Evolutionary conservation across 2,113 vertebrate genomes (phyloP).

Genomic region (Heterotilapia buettikoferi): DNA sequence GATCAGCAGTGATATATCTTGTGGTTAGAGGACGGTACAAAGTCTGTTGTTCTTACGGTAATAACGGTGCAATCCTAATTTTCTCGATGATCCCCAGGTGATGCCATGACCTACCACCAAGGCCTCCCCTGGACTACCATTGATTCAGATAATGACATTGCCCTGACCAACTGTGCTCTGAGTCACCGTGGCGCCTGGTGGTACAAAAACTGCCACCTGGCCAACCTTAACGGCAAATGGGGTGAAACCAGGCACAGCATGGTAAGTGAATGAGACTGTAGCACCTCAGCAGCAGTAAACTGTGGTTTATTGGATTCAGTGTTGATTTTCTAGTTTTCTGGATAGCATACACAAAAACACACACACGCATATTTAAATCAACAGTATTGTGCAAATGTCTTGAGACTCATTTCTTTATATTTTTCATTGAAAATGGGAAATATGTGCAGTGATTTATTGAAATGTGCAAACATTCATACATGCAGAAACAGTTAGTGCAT

Average conservation of each 20-base stretch:
- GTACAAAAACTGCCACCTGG: slow-evolving; percentile 89
- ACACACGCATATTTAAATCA: not conserved
- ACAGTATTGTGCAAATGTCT: not conserved
- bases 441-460: not conserved
- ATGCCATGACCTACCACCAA: slow-evolving; percentile 83
- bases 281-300: not conserved
- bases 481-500: not conserved
- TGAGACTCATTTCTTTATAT: not conserved
- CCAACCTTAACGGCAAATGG: slow-evolving; percentile 82
- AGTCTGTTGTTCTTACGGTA: not conserved
- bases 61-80: not conserved
- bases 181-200: slow-evolving; percentile 82
- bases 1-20: not conserved
- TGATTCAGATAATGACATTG: slow-evolving; percentile 84
- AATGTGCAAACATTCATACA: not conserved
- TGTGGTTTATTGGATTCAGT: not conserved
- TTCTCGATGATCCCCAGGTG: slow-evolving; percentile 66
- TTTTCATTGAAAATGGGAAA: not conserved
- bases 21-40: not conserved
- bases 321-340: not conserved
- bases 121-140: slow-evolving; percentile 81
- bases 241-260: slow-evolving; percentile 80
- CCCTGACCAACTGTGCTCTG: slow-evolving; percentile 84
- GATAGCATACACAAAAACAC: not conserved
- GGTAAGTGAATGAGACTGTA: slow-evolving; percentile 63